Evolutionary conservation across 2,113 vertebrate species (phyloP).

Genomic region (Corythornis madagascariensis): DNA sequence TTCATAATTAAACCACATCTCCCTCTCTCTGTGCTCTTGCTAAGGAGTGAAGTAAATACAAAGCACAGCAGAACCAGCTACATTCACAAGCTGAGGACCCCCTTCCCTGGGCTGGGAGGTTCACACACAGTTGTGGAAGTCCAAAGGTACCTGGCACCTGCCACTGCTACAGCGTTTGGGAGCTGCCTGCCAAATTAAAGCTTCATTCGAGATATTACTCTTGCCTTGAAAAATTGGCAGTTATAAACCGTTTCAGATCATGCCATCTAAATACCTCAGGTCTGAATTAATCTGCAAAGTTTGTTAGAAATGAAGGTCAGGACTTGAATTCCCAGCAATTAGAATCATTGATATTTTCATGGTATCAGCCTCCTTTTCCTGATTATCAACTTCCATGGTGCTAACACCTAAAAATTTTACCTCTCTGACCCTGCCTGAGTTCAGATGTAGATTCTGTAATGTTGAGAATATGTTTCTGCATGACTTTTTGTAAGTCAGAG

Average conservation of each 20-base stretch:
- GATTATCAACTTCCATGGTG: constrained; percentile 40
- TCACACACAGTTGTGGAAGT: no score
- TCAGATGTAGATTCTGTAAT: background rate
- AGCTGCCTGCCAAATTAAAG: background rate
- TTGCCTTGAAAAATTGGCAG: background rate
- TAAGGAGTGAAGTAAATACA: no score
- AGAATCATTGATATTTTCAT: constrained; percentile 59
- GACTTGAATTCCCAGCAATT: constrained; percentile 49
- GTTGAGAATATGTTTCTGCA: constrained; percentile 20
- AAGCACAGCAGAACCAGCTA: no score
- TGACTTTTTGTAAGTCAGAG: background rate
- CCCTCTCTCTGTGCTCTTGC: no score
- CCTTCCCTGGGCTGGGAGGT: no score
- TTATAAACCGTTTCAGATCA: background rate
- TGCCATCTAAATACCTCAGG: background rate
- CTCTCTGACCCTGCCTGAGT: constrained; percentile 43
- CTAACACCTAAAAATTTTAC: constrained; percentile 51
- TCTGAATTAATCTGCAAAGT: constrained; percentile 65
- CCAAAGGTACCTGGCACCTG: background rate
- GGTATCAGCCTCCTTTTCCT: constrained; percentile 42
- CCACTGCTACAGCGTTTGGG: background rate
- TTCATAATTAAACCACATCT: no score
- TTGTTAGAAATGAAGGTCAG: constrained; percentile 63
- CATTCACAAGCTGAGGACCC: no score
- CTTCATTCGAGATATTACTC: background rate